phyloP scores from a whole-genome alignment of 2,113 vertebrate genomes.

The Equus przewalskii region DNA sequence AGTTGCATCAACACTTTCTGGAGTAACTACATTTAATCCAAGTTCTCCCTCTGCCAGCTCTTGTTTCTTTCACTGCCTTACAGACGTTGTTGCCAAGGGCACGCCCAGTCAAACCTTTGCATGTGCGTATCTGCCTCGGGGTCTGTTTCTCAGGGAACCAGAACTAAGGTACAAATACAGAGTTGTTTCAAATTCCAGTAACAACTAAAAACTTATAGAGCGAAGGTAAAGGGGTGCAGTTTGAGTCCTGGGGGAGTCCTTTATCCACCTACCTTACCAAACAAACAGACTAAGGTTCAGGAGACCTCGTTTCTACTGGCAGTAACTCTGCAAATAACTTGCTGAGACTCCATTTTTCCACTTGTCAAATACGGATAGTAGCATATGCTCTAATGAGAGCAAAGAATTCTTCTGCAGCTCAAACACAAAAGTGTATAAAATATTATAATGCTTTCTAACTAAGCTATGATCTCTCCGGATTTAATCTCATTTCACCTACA shows the following conservation, averaged over 20 bases:
- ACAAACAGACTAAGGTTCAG: not conserved
- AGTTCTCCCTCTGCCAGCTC: not conserved
- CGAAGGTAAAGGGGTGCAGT: not conserved
- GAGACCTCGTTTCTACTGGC: not conserved
- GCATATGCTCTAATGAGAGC: not conserved
- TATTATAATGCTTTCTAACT: not conserved
- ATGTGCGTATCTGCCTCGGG: not conserved
- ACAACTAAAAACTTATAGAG: not conserved
- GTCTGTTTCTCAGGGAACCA: not conserved
- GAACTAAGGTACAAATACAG: not conserved
- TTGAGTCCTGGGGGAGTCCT: not conserved
- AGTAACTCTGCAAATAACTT: not conserved
- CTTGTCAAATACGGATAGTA: not conserved
- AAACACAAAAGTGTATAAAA: not conserved
- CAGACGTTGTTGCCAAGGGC: not conserved
- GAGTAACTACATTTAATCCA: not conserved
- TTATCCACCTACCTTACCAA: not conserved
- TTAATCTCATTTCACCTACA: not conserved
- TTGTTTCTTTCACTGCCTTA: not conserved
- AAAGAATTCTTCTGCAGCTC: not conserved
- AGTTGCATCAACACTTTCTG: not conserved
- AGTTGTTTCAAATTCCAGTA: not conserved
- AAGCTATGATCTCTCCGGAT: not conserved
- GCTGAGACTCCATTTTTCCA: not conserved
- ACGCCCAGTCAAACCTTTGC: not conserved